Percentiles rank a stretch among this genome's conserved stretches.
These are phyloP conservation scores for Aleiodes leptofemur DNA, from an alignment of 2,888 invertebrate genomes.

Conservation along the genomic window DNA sequence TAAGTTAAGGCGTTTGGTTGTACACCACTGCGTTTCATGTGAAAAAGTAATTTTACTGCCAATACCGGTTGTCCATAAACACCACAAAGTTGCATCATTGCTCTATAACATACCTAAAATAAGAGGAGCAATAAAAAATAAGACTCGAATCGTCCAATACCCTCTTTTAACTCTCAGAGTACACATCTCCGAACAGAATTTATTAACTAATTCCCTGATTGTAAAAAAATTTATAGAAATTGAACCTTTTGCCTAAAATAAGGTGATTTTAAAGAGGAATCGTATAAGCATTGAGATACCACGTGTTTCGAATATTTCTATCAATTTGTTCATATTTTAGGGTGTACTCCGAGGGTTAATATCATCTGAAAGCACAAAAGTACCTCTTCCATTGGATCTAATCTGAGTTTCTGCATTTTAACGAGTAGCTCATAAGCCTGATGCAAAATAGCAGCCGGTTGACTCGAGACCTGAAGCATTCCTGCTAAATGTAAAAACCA, in stretches of 20 bases:
- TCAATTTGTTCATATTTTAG: no score
- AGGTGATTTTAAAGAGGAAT: no score
- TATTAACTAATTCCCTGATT: no score
- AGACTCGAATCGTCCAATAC: background rate
- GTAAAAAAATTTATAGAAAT: no score
- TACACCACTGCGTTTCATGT: conserved; percentile 94
- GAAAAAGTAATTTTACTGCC: conserved; percentile 92
- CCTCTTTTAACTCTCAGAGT: no score
- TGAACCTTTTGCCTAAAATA: no score
- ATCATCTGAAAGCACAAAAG: conserved; percentile 46
- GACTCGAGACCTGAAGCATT: conserved; percentile 80
- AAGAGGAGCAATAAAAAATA: background rate
- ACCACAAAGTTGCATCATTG: conserved; percentile 99
- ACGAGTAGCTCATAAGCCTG: conserved; percentile 91
- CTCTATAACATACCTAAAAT: conserved; percentile 92
- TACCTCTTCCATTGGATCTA: conserved; percentile 93
- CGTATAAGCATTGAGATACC: no score
- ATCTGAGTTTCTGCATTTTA: conserved; percentile 88
- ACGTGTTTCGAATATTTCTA: no score
- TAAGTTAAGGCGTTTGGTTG: conserved; percentile 99
- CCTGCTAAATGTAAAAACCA: conserved; percentile 98
- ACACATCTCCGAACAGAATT: background rate
- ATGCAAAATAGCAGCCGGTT: conserved; percentile 75
- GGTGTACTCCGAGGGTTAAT: no score
- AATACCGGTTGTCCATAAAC: conserved; percentile 94